A percentile compares a stretch with the other conserved stretches of the same genome.
Conservation (phyloP, 2,888 invertebrate species). For the Pollenia angustigena region DNA sequence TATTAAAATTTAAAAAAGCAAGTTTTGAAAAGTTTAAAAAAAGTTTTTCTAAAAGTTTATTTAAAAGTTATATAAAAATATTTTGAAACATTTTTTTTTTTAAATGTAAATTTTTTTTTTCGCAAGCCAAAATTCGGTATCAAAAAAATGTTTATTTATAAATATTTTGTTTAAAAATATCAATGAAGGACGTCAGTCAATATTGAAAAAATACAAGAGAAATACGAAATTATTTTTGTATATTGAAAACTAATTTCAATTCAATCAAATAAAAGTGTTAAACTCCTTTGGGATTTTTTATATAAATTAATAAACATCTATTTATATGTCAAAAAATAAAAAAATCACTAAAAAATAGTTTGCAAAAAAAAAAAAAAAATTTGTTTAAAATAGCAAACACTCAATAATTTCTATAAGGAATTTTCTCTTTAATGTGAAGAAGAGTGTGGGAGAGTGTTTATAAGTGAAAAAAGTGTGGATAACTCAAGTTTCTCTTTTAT, state of each 20-base stretch:
- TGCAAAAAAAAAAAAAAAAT: slow-evolving; percentile 18
- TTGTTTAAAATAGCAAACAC: slow-evolving; percentile 61
- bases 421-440: slow-evolving; percentile 35
- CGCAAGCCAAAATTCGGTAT: slow-evolving; percentile 12
- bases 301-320: not conserved
- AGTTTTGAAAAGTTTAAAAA: not conserved
- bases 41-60: not conserved
- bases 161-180: slow-evolving; percentile 75
- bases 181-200: slow-evolving; percentile 74
- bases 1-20: not conserved
- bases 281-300: not conserved
- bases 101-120: not conserved
- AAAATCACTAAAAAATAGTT: slow-evolving; percentile 28
- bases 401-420: slow-evolving; percentile 9
- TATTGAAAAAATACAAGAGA: slow-evolving; percentile 32
- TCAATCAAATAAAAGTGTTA: slow-evolving; percentile 23
- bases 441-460: not conserved
- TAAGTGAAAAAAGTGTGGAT: slow-evolving; percentile 7
- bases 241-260: not conserved
- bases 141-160: slow-evolving; percentile 72
- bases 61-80: not conserved
- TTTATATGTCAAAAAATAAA: slow-evolving; percentile 2
- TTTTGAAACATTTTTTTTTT: slow-evolving; percentile 1
- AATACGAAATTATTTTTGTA: not conserved
- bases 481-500: not conserved